Conservation (phyloP, 2,888 invertebrate species). For the Drosophila conformis region DNA sequence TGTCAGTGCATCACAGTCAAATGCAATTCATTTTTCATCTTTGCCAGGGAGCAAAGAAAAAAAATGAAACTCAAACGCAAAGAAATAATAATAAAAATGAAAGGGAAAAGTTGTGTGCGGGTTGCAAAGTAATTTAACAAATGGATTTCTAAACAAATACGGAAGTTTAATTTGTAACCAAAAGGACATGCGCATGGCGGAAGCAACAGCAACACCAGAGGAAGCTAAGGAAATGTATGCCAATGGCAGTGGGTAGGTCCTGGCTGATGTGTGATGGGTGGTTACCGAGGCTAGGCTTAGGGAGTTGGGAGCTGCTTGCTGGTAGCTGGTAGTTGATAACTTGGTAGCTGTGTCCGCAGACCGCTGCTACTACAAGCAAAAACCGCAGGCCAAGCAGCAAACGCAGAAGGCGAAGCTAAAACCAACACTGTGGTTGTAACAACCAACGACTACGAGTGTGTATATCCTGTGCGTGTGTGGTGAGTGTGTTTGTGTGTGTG, state of each 20-base stretch:
- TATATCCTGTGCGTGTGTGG: conserved; percentile 27
- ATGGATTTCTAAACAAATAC: conserved; percentile 82
- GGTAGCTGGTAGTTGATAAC: conserved; percentile 34
- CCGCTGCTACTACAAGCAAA: conserved; percentile 67
- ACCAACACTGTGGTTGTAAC: conserved; percentile 53
- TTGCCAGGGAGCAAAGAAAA: conserved; percentile 35
- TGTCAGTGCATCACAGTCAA: conserved; percentile 58
- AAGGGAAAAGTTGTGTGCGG: conserved; percentile 56
- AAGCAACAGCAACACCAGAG: conserved; percentile 46
- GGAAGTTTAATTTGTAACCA: conserved; percentile 79
- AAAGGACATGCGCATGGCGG: conserved; percentile 70
- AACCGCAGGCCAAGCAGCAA: conserved; percentile 74
- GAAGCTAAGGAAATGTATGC: conserved; percentile 75
- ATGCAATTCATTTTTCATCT: conserved; percentile 79
- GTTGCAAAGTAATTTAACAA: conserved; percentile 80
- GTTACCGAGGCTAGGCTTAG: not conserved
- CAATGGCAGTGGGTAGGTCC: conserved; percentile 59
- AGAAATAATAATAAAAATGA: conserved; percentile 30
- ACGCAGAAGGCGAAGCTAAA: conserved; percentile 63
- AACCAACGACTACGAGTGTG: conserved; percentile 22
- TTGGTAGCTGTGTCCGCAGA: conserved; percentile 57
- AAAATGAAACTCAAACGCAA: not conserved
- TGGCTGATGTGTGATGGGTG: not conserved
- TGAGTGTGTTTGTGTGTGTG: conserved; percentile 4
- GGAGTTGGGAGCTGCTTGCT: not conserved